Evolutionary conservation across 2,888 invertebrate genomes (phyloP), one percentile per base, ranked within the genome.

Genomic region (Leptopilina syphax): DNA sequence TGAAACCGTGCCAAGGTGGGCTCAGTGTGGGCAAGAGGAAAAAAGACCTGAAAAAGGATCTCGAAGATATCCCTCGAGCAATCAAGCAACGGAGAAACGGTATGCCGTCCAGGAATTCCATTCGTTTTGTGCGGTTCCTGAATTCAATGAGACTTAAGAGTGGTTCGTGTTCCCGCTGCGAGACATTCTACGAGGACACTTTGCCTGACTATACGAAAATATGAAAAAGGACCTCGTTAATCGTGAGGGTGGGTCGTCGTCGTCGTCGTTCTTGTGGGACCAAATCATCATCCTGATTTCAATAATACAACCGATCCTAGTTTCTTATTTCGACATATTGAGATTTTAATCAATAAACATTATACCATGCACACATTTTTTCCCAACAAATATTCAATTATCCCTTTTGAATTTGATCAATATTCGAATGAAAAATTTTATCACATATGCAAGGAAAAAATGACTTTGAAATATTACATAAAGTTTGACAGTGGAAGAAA

Each of bases 101-200:
- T 80, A 82, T 78, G 80, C 84, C 81, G 83, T 79, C 76, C 77
- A 66, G 83, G 82, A 86, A 86, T 86, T 86, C 85, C 85, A 83
- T 85, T 82, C 83, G 85, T 85, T 84, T 82, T 80, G 84, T 85
- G 83, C 79, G 80, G 81, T 80, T 81, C 79, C 79, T 79, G 77
- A 84, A 82, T 82, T 83, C 83, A 85, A 83, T 83, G 84, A 84
- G 76, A 77, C 79, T 80, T 79, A 82, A 80, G 78, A 79, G 81
- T 83, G 81, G 77, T 77, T 81, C 60, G 77, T 67, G 85, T 84
- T 80, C 88, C 89, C 82, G 89, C 88, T 87, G 88, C 82, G 89
- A 84, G 84, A 82, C 86, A 85, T 85, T 85, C 86, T 82, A 83
- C 86, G 84, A 83, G 84, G 86, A 87, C 86, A 85, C 85, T 87